Evolutionary conservation across 2,113 vertebrate species (phyloP), one percentile per base, ranked within the genome.

Genomic region (Sisor rabdophorus): DNA sequence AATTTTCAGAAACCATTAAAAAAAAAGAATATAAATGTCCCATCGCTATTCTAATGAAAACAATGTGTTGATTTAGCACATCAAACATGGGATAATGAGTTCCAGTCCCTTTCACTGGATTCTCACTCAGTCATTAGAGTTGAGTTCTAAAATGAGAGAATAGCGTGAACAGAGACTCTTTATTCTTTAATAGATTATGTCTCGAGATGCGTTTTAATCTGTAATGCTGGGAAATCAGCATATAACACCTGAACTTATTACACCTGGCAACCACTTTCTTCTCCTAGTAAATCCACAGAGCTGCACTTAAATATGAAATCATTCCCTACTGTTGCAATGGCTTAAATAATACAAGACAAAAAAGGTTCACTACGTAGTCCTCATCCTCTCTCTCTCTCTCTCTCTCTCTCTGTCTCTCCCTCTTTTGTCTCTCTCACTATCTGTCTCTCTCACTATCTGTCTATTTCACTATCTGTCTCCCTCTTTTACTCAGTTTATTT

Each of bases 241-340:
- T 64, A 64, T 58, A 48, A 52, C 59, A 44, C 19, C n/a, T 65
- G 32, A 75, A 40, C 60, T 65, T 24, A 40, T 65, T 65, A 40
- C 9, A 65, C 60, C 54, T 63, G 56, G 58, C 63, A 22, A 40
- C 3, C 3, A 36, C 20, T 63, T 75, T 22, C 19, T 53, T 20
- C 53, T 12, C 3, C 48, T 28, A 50, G 47, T 26, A 26, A 12
- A 50, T 53, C 47, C 30, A n/a, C 36, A 22, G 47, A 32, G 59
- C 47, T 17, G 24, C 30, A 32, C 4, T 50, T 24, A 63, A 53
- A 40, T 60, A 48, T 73, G 53, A 74, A 74, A 74, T 16, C 53
- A n/a, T 60, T 24, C 17, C 20, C 24, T 73, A 22, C 36, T 59
- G 15, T 63, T 32, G 20, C 24, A 61, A 74, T 50, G n/a, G 5